Evolutionary conservation across 1,140 invertebrate genomes (phyloP), one percentile per base, ranked within the genome.

Genomic region (Potamilus streckersoni): DNA sequence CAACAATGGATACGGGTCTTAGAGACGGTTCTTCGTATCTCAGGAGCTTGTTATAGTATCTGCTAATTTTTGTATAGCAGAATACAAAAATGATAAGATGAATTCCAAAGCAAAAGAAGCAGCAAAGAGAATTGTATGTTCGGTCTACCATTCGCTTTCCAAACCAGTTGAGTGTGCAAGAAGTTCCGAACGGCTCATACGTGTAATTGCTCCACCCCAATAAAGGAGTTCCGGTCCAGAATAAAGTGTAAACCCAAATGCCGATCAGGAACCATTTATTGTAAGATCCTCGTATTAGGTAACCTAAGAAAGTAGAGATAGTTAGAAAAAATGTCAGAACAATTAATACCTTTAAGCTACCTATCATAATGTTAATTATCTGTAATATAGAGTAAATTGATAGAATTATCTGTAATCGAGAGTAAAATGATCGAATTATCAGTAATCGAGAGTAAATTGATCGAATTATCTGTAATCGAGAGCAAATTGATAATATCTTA

Each of bases 161-260:
- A 49, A 49, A 61, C 69, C 69, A 71, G 69, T 71, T 71, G 8
- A 71, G 17, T 13, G 69, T 63, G 20, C 69, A 71, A 5, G 69
- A 71, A 0, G 69, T 71, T 23, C 55, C 57, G 27, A 71, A 71
- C 13, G 69, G 69, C 20, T 71, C 69, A 12, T 58, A 61, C 0
- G 59, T 61, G 27, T 71, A 71, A 59, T 61, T 71, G 55, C 69
- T 71, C 69, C 69, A 71, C 17, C 69, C 69, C 14, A 71, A 4
- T 15, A 71, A 59, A 4, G 69, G 69, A 6, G 69, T 59, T 49
- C 27, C 69, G 1, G 69, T 71, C 69, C 69, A 71, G 6, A 71
- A 71, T 27, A 71, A 20, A 6, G 59, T 17, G 20, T 62, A 62
- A 17, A 49, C 58, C 14, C 61, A 20, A 4, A 71, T 62, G 13